These are phyloP conservation scores for Amphipoea lucens DNA, from an alignment of 2,888 invertebrate genomes.

Conservation along the genomic window DNA sequence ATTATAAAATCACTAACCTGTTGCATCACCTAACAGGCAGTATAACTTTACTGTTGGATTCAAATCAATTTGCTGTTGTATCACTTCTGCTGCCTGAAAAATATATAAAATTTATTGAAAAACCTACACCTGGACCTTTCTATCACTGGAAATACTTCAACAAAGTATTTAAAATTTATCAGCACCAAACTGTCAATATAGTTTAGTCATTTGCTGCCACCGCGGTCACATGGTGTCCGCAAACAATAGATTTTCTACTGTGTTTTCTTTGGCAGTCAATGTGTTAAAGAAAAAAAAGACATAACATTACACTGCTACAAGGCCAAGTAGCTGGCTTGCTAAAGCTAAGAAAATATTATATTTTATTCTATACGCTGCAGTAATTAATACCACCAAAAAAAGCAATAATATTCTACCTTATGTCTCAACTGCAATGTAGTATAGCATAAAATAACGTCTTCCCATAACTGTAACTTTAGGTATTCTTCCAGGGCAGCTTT, in stretches of 20 bases:
- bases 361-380: not conserved
- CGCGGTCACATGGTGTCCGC: too few species aligned
- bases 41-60: slow-evolving; percentile 96
- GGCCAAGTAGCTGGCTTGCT: not conserved
- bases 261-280: too few species aligned
- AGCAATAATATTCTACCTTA: slow-evolving; percentile 89
- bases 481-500: slow-evolving; percentile 96
- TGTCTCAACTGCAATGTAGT: slow-evolving; percentile 95
- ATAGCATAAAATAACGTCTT: slow-evolving; percentile 97
- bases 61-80: slow-evolving; percentile 94
- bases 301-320: not conserved
- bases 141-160: not conserved
- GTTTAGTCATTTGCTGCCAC: too few species aligned
- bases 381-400: not conserved
- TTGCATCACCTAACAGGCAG: slow-evolving; percentile 97
- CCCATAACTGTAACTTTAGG: slow-evolving; percentile 95
- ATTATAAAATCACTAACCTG: slow-evolving; percentile 76
- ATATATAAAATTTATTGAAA: slow-evolving; percentile 18
- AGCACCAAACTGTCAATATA: not conserved
- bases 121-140: not conserved
- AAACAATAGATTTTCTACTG: too few species aligned
- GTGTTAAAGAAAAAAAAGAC: not conserved
- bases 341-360: not conserved
- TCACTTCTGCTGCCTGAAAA: slow-evolving; percentile 95
- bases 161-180: not conserved